Conservation (phyloP, 2,888 invertebrate genomes). For the Eumacrocentrus americanus region DNA sequence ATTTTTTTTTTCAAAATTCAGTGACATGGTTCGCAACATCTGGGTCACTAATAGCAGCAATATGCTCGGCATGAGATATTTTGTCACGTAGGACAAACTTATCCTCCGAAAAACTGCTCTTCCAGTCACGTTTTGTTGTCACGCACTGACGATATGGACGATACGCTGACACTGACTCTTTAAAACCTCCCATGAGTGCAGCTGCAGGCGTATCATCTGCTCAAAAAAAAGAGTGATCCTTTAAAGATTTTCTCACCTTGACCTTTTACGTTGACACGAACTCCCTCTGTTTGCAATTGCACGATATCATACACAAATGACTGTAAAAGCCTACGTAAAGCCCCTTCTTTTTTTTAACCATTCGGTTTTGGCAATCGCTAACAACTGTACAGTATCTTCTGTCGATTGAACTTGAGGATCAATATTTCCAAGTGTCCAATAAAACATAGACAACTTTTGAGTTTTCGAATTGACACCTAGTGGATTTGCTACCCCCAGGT, state of each 20-base stretch:
- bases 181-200: neutral
- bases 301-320: neutral
- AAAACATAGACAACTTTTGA: conserved; percentile 38
- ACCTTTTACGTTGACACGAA: conserved; percentile 22
- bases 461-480: conserved; percentile 31
- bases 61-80: neutral
- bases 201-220: neutral
- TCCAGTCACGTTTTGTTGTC: neutral
- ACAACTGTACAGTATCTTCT: conserved; percentile 29
- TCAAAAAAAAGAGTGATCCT: conserved; percentile 24
- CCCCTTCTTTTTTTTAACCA: conserved; percentile 29
- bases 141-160: neutral
- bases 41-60: too few relatives aligned
- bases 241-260: conserved; percentile 29
- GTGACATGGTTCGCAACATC: too few relatives aligned
- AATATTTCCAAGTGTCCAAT: conserved; percentile 38
- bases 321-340: neutral
- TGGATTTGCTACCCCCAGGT: conserved; percentile 38
- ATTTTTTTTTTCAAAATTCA: neutral
- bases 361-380: conserved; percentile 27
- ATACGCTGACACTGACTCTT: neutral
- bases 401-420: conserved; percentile 33
- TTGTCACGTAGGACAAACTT: too few relatives aligned
- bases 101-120: neutral
- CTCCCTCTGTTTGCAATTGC: conserved; percentile 21